Percentiles rank a stretch among this genome's conserved stretches.
These are phyloP conservation scores for Acanthochromis polyacanthus DNA, from an alignment of 2,113 vertebrate genomes.

Conservation along the genomic window DNA sequence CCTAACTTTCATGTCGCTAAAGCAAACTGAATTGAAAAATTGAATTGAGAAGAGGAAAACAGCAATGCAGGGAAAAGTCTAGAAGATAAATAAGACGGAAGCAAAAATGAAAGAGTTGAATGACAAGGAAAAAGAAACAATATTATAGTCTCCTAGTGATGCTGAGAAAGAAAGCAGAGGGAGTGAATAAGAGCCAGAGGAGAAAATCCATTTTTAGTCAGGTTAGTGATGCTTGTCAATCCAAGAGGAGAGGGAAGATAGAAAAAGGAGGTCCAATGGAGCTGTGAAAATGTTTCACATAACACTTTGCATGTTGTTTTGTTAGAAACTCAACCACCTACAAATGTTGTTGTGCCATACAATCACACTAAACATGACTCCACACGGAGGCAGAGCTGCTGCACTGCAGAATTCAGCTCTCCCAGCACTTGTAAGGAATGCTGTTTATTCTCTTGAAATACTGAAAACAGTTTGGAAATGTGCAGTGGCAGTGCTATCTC, in stretches of 20 bases:
- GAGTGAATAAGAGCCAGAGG: not conserved
- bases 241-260: not conserved
- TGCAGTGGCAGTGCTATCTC: slow-evolving; percentile 5
- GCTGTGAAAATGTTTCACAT: not conserved
- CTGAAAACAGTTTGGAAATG: slow-evolving; percentile 36
- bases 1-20: too few relatives aligned
- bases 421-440: not conserved
- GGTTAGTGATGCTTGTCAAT: too few relatives aligned
- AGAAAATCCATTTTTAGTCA: not conserved
- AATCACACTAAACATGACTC: slow-evolving; percentile 6
- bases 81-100: not conserved
- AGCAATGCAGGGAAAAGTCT: not conserved
- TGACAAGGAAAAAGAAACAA: too few relatives aligned
- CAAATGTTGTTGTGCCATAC: slow-evolving; percentile 6
- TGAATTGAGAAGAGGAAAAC: not conserved
- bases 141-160: too few relatives aligned
- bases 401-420: not conserved
- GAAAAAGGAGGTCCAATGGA: slow-evolving; percentile 3
- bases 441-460: slow-evolving; percentile 13
- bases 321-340: not conserved
- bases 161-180: not conserved
- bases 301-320: not conserved
- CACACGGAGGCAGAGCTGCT: not conserved
- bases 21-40: too few relatives aligned
- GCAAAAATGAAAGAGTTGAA: too few relatives aligned